These are phyloP conservation scores for Xestoiulus laeticollis DNA, from an alignment of 2,888 invertebrate species.

Conservation along the genomic window DNA sequence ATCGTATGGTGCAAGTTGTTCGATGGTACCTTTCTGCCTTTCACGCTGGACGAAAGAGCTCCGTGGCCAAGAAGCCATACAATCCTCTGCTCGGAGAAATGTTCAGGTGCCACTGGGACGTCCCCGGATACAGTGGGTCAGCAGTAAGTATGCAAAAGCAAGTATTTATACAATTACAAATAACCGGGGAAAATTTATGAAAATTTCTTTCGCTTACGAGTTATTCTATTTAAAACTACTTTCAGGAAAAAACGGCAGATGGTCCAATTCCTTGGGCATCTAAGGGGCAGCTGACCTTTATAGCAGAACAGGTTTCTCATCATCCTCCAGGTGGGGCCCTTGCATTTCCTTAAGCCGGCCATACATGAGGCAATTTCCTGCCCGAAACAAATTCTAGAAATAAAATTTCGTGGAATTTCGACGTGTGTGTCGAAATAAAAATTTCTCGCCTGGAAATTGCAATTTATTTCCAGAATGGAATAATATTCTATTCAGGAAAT, in stretches of 20 bases:
- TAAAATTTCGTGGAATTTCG: not conserved
- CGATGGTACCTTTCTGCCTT: conserved; percentile 98
- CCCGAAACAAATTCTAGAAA: no score
- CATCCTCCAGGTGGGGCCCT: conserved; percentile 87
- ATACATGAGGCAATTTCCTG: no score
- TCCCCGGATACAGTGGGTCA: conserved; percentile 60
- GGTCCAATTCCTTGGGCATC: conserved; percentile 93
- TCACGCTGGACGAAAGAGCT: conserved; percentile 96
- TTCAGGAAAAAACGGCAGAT: conserved; percentile 69
- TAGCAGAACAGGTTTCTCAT: conserved; percentile 99
- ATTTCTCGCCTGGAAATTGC: no score
- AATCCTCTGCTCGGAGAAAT: conserved; percentile 98
- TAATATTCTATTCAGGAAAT: no score
- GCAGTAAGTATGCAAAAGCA: not conserved
- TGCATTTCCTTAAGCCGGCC: not conserved
- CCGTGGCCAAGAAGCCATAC: conserved; percentile 98
- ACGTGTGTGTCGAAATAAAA: no score
- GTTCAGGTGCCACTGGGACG: conserved; percentile 73
- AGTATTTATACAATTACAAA: not conserved
- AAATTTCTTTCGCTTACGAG: not conserved
- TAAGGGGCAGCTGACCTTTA: conserved; percentile 87
- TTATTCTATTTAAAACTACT: no score
- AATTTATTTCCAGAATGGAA: no score
- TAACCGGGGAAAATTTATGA: no score
- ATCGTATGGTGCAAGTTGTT: conserved; percentile 92